These are phyloP conservation scores for Perca schrenkii DNA, from an alignment of 2,113 vertebrate genomes.

Conservation along the genomic window DNA sequence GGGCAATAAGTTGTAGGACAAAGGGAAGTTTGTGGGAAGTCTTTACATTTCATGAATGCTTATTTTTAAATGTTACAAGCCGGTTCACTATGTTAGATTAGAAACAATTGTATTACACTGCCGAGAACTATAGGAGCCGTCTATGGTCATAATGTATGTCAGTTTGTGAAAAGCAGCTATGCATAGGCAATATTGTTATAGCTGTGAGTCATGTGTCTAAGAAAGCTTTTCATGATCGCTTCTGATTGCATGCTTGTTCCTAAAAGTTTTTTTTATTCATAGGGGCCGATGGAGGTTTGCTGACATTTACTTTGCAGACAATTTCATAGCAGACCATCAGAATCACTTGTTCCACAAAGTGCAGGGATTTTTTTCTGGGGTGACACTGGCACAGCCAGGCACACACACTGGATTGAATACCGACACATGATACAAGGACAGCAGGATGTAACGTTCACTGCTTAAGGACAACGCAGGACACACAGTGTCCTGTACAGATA, in stretches of 20 bases:
- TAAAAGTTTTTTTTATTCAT: not conserved
- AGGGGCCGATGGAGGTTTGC: not conserved
- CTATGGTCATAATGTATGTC: constrained; percentile 24
- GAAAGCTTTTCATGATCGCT: constrained; percentile 8
- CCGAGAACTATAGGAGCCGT: constrained; percentile 24
- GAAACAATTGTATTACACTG: constrained; percentile 27
- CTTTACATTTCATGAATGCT: constrained; percentile 67
- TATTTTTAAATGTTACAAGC: constrained; percentile 62
- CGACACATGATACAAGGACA: constrained; percentile 59
- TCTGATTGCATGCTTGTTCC: not conserved
- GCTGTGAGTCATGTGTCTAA: constrained; percentile 16
- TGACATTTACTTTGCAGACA: not conserved
- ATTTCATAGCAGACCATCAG: not conserved
- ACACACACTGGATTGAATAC: constrained; percentile 20
- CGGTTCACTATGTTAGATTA: constrained; percentile 36
- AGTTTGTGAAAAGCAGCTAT: constrained; percentile 4
- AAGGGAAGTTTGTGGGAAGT: constrained; percentile 74
- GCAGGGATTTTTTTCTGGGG: constrained; percentile 11
- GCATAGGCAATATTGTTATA: not conserved
- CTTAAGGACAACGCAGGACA: constrained; percentile 58
- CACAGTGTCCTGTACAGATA: constrained; percentile 17
- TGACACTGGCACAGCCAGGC: constrained; percentile 25
- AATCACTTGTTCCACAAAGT: constrained; percentile 3
- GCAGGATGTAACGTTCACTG: constrained; percentile 12
- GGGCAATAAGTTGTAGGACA: constrained; percentile 77